phyloP scores from a whole-genome alignment of 2,888 invertebrate species.

The Endomychus coccineus region DNA sequence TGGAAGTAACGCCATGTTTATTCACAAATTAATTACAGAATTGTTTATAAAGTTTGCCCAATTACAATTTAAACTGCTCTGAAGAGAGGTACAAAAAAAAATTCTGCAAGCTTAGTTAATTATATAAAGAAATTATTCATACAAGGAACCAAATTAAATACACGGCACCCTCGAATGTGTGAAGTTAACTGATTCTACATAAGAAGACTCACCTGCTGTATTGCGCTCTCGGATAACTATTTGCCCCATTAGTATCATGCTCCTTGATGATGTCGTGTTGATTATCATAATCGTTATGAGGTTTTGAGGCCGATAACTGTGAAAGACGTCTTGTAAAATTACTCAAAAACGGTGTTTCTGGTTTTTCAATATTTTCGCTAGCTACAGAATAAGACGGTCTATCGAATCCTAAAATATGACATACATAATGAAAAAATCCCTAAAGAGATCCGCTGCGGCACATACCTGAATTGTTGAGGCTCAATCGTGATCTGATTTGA shows the following conservation, averaged over 20 bases:
- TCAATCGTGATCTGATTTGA: slow-evolving; percentile 53
- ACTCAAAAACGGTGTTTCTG: slow-evolving; percentile 63
- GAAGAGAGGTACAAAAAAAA: too few species aligned
- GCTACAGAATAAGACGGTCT: too few species aligned
- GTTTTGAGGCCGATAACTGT: slow-evolving; percentile 30
- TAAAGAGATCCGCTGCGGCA: too few species aligned
- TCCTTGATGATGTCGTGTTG: slow-evolving; percentile 40
- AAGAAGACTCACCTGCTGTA: slow-evolving; percentile 17
- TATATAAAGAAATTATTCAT: too few species aligned
- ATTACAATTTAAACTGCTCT: too few species aligned
- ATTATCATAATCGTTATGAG: slow-evolving; percentile 31
- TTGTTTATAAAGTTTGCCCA: too few species aligned
- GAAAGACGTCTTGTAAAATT: slow-evolving; percentile 61
- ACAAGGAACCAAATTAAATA: too few species aligned
- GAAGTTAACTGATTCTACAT: neutral
- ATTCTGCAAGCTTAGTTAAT: too few species aligned
- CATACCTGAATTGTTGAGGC: slow-evolving; percentile 44
- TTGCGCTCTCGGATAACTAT: slow-evolving; percentile 8
- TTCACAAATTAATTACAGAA: too few species aligned
- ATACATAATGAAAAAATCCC: neutral
- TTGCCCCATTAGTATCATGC: slow-evolving; percentile 38
- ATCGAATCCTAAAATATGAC: neutral
- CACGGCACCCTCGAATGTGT: neutral
- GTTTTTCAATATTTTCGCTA: too few species aligned
- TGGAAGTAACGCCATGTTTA: too few species aligned